These are phyloP conservation scores for Coendou prehensilis DNA, from an alignment of 2,797 vertebrate genomes.

Conservation along the genomic window DNA sequence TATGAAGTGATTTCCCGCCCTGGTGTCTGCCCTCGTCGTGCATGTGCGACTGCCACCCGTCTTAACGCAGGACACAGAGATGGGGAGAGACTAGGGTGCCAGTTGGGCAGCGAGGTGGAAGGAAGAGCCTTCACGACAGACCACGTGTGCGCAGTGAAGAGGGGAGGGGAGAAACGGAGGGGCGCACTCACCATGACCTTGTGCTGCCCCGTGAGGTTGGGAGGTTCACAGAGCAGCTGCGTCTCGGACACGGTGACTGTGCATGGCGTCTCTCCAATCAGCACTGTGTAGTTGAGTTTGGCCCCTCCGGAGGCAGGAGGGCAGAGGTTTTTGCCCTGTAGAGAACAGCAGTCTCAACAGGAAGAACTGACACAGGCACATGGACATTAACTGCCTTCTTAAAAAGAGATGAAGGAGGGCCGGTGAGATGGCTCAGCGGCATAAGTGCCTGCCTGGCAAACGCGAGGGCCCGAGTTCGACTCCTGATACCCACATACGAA, in stretches of 20 bases:
- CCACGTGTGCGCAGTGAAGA: accelerated
- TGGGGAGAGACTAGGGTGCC: not conserved
- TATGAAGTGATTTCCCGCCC: not conserved
- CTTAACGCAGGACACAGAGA: not conserved
- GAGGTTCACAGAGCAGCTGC: conserved; percentile 98
- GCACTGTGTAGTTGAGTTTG: conserved; percentile 98
- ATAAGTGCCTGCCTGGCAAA: too few relatives aligned
- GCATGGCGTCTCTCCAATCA: conserved; percentile 97
- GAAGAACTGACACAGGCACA: not conserved
- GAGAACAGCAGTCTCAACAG: conserved; percentile 66
- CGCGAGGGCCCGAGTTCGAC: too few relatives aligned
- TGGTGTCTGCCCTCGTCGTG: not conserved
- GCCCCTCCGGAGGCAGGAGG: conserved; percentile 95
- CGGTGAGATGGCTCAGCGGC: too few relatives aligned
- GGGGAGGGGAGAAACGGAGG: not conserved
- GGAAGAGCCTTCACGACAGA: not conserved
- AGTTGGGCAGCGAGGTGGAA: not conserved
- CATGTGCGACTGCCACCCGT: not conserved
- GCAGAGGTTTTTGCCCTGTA: conserved; percentile 97
- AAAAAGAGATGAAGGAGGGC: conserved; percentile 9
- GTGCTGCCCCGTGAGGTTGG: conserved; percentile 97
- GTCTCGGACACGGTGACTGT: conserved; percentile 97
- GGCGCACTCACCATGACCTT: conserved; percentile 92
- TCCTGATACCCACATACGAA: too few relatives aligned
- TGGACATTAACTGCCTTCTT: not conserved